Conservation (phyloP, 2,113 vertebrate species). For the Strix aluco region DNA sequence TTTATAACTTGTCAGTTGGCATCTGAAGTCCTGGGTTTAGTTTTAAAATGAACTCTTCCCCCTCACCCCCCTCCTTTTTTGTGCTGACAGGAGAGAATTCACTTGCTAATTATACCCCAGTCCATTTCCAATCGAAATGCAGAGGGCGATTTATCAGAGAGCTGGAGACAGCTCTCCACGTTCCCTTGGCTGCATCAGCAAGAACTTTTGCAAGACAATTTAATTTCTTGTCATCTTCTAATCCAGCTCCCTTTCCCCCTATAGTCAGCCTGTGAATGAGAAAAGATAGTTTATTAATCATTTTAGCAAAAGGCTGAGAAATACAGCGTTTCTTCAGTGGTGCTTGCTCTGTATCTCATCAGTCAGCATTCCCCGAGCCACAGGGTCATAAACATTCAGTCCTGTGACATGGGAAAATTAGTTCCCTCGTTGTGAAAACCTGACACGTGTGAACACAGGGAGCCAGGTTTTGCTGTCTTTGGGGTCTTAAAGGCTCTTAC, state of each 20-base stretch:
- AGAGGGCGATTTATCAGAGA: constrained; percentile 6
- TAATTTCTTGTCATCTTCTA: constrained; percentile 52
- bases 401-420: background rate
- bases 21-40: background rate
- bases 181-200: constrained; percentile 47
- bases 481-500: background rate
- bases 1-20: background rate
- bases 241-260: background rate
- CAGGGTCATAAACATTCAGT: background rate
- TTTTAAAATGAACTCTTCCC: background rate
- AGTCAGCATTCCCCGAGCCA: background rate
- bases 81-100: constrained; percentile 47
- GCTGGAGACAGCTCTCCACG: background rate
- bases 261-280: background rate
- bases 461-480: background rate
- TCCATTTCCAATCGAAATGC: background rate
- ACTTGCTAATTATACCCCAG: constrained; percentile 28
- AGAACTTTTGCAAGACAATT: constrained; percentile 37
- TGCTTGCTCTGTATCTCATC: background rate
- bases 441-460: background rate
- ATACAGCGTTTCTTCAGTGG: background rate
- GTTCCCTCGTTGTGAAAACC: background rate
- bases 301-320: background rate
- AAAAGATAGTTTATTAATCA: background rate
- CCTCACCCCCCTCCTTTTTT: background rate